Base-by-base conservation (phyloP, 2,113 vertebrate genomes). In the Litocranius walleri region DNA sequence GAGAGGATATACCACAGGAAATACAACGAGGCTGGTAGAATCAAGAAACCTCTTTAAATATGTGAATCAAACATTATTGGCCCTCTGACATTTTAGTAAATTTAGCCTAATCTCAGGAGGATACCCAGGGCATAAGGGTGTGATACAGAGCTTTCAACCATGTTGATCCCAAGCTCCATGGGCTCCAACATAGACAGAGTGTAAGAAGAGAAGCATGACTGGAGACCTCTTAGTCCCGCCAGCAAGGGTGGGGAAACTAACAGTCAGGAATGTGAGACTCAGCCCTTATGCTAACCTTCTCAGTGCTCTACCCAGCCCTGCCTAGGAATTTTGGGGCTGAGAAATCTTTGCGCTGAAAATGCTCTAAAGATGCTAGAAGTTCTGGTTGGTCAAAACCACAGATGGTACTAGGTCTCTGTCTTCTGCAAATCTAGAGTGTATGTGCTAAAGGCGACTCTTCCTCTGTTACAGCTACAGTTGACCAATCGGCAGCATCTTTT, bases 401-500 rank as follows among this genome's bases (percentile, higher is more conserved):
- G 30, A 27, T 3, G 29, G 11, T 14, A 4, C 48, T 7, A 33
- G 33, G 14, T 21, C 6, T 36, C 45, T 40, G 27, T 40, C 25
- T 56, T 27, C 56, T n/a, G n/a, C 25, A 29, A 11, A 45, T n/a
- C 45, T 59, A 27, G 27, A 59, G 25, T 27, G 57, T 59, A 5
- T 5, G 36, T 59, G 21, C 45, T 45, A 8, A 92, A 67, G 19
- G 2, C 19, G 0, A 23, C 43, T 81, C 88, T 96, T 97, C 40
- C 80, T 96, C 0, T 94, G 88, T 98, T 97, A 95, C 74, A 99
- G 99, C 99, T 92, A 99, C 99, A 33, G 98, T 98, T 62, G 99
- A 99, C 86, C 99, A 99, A 4, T 99, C 99, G 92, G 99, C 99
- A 5, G 99, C 99, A 3, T 99, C 99, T 6, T 99, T 99, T 97